These are phyloP conservation scores for Xanthorhoe spadicearia DNA, from an alignment of 2,888 invertebrate species.

Conservation along the genomic window DNA sequence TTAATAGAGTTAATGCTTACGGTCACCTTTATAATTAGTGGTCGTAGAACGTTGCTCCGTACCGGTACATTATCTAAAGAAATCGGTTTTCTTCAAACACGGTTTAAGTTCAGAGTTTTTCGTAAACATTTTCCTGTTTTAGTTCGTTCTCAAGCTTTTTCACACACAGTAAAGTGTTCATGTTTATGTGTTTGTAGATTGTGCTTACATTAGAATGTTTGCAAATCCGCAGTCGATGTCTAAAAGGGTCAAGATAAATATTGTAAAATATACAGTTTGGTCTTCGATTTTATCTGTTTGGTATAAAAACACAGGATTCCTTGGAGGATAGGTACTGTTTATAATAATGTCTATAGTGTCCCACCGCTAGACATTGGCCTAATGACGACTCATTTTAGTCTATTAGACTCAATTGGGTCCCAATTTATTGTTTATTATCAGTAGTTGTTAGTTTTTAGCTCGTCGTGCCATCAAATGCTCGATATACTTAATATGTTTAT, in stretches of 20 bases:
- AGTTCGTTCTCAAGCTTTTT: conserved; percentile 37
- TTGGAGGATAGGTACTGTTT: no score
- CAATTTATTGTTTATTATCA: no score
- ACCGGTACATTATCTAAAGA: not conserved
- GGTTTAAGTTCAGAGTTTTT: conserved; percentile 20
- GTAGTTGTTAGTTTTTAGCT: no score
- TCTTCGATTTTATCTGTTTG: not conserved
- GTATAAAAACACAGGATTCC: not conserved
- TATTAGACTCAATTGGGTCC: no score
- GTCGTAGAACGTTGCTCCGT: not conserved
- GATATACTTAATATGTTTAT: no score
- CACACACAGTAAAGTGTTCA: conserved; percentile 43
- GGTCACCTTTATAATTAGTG: not conserved
- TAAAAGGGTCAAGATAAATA: not conserved
- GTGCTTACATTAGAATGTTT: conserved; percentile 36
- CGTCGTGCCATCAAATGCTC: no score
- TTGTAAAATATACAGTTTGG: not conserved
- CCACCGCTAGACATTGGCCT: no score
- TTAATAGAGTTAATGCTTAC: no score
- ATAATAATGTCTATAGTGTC: no score
- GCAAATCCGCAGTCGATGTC: conserved; percentile 29
- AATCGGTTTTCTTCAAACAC: conserved; percentile 13
- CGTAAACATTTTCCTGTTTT: conserved; percentile 22
- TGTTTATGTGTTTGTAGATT: conserved; percentile 39
- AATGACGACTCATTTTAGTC: no score